A percentile compares a stretch with the other conserved stretches of the same genome.
Conservation (phyloP, 2,888 invertebrate species). For the Dorcus hopei region DNA sequence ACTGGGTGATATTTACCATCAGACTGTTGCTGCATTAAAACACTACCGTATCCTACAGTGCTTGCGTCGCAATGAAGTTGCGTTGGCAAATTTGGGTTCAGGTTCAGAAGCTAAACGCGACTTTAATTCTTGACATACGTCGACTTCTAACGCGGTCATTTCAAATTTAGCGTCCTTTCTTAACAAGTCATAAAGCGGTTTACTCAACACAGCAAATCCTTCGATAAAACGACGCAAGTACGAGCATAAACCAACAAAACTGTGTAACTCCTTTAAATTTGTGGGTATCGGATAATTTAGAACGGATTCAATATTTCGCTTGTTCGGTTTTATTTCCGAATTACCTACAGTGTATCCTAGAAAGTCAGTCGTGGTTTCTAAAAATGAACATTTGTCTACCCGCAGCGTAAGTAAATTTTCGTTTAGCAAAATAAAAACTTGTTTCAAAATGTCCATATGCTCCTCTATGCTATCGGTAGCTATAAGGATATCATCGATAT, state of each 20-base stretch:
- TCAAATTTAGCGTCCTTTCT: slow-evolving; percentile 7
- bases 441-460: slow-evolving; percentile 19
- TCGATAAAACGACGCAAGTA: slow-evolving; percentile 16
- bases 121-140: too few species aligned
- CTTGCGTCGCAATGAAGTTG: slow-evolving; percentile 41
- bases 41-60: slow-evolving; percentile 32
- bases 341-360: slow-evolving; percentile 11
- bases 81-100: slow-evolving; percentile 16
- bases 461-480: slow-evolving; percentile 19
- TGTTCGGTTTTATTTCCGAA: slow-evolving; percentile 11
- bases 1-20: slow-evolving; percentile 26
- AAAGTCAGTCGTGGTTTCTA: slow-evolving; percentile 8
- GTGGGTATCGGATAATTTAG: slow-evolving; percentile 7
- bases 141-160: background rate
- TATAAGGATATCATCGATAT: slow-evolving; percentile 28
- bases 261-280: slow-evolving; percentile 10
- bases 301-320: slow-evolving; percentile 6
- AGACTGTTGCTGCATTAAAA: slow-evolving; percentile 35
- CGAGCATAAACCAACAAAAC: slow-evolving; percentile 9
- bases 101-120: too few species aligned
- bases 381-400: slow-evolving; percentile 17
- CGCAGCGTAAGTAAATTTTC: slow-evolving; percentile 20
- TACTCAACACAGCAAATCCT: slow-evolving; percentile 10
- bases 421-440: slow-evolving; percentile 5
- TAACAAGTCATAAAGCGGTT: slow-evolving; percentile 7